Conservation (phyloP, 2,113 vertebrate species). For the Callopanchax toddi region DNA sequence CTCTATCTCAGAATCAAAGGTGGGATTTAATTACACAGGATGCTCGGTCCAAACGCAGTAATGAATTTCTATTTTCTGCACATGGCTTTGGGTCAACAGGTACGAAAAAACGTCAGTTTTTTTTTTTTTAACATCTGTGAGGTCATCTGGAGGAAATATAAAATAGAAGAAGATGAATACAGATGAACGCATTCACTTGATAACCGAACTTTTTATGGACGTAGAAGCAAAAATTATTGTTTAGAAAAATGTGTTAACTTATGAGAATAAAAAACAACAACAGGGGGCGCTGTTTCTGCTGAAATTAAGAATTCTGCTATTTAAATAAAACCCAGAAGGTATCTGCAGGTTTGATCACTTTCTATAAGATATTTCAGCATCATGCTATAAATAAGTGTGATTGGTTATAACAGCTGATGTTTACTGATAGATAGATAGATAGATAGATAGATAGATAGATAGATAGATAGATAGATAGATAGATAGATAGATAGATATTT, state of each 20-base stretch:
- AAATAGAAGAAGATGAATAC: background rate
- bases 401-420: background rate
- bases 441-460: slow-evolving; percentile 2
- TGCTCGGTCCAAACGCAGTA: slow-evolving; percentile 1
- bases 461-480: slow-evolving; percentile 12
- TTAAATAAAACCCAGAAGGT: background rate
- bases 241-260: slow-evolving; percentile 7
- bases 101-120: slow-evolving; percentile 1
- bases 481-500: slow-evolving; percentile 1
- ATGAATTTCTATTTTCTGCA: slow-evolving; percentile 23
- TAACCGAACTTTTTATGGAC: background rate
- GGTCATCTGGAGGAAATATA: background rate
- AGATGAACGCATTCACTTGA: background rate
- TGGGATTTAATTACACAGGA: slow-evolving; percentile 26
- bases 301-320: background rate
- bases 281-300: slow-evolving; percentile 59
- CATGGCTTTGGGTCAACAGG: slow-evolving; percentile 49
- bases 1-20: background rate
- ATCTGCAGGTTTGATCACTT: background rate
- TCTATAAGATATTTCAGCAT: background rate
- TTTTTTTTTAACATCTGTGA: too few relatives aligned
- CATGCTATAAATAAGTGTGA: background rate
- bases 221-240: background rate
- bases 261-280: slow-evolving; percentile 7
- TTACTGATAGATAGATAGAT: background rate